These are phyloP conservation scores for Patiria pectinifera DNA, from an alignment of 53 echinoderm and acorn worm species.

Conservation along the genomic window DNA sequence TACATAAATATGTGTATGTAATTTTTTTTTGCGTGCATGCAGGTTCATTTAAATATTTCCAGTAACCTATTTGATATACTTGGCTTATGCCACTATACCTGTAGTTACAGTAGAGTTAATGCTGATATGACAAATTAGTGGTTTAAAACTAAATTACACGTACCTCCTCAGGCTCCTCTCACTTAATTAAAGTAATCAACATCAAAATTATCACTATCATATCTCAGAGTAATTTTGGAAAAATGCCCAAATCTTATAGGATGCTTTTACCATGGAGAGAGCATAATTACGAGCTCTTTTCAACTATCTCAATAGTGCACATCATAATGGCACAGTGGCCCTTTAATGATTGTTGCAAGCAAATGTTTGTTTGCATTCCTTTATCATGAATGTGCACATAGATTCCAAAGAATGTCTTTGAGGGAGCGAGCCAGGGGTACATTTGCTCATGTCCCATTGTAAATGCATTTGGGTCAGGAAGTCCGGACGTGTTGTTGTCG, in stretches of 20 bases:
- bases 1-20: too few species aligned
- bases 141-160: not conserved
- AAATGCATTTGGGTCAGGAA: constrained; percentile 28
- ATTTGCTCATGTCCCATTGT: not conserved
- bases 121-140: too few species aligned
- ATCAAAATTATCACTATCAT: not conserved
- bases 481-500: constrained; percentile 1
- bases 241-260: not conserved
- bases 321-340: not conserved
- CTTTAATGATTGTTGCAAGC: not conserved
- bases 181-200: not conserved
- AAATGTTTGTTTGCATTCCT: constrained; percentile 9
- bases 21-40: too few species aligned
- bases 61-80: too few species aligned
- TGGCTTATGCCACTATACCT: too few species aligned
- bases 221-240: not conserved
- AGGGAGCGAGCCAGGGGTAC: not conserved
- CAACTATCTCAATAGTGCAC: not conserved
- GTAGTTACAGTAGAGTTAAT: too few species aligned
- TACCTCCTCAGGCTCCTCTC: not conserved
- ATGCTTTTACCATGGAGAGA: not conserved
- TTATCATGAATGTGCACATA: not conserved
- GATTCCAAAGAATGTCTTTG: not conserved
- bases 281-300: not conserved
- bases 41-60: too few species aligned